Percentiles rank a stretch among this genome's conserved stretches.
Conservation (phyloP, 2,888 invertebrate genomes). For the Ommatoiulus sabulosus region DNA sequence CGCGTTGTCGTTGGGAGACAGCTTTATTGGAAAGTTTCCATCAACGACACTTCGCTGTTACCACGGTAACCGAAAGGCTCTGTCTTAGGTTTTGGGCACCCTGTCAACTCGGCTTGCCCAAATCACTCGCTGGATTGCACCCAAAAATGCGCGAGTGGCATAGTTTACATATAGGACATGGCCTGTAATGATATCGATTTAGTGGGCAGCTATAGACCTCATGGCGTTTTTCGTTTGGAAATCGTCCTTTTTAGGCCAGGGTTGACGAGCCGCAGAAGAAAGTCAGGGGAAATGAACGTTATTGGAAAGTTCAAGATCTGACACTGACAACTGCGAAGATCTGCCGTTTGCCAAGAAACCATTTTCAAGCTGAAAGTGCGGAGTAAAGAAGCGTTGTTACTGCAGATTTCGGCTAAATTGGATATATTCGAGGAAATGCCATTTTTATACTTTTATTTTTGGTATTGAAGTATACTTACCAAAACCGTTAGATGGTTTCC, state of each 20-base stretch:
- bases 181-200: conserved; percentile 1
- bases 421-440: too few species aligned
- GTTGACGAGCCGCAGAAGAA: too few species aligned
- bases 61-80: conserved; percentile 16
- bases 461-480: too few species aligned
- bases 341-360: not conserved
- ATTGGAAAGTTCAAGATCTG: not conserved
- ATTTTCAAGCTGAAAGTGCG: too few species aligned
- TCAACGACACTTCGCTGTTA: conserved; percentile 20
- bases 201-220: not conserved
- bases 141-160: not conserved
- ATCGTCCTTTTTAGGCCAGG: conserved; percentile 3
- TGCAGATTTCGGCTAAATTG: too few species aligned
- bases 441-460: too few species aligned
- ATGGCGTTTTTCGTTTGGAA: not conserved
- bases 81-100: conserved; percentile 25
- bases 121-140: conserved; percentile 34
- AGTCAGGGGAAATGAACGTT: too few species aligned
- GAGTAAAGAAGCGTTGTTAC: too few species aligned
- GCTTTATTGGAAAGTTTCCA: conserved; percentile 28
- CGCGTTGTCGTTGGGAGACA: conserved; percentile 19
- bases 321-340: not conserved
- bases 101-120: conserved; percentile 27
- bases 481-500: too few species aligned
- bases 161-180: not conserved